Percentiles rank a stretch among this genome's conserved stretches.
These are phyloP conservation scores for Drosophila pachea DNA, from an alignment of 1,140 invertebrate genomes.

Conservation along the genomic window DNA sequence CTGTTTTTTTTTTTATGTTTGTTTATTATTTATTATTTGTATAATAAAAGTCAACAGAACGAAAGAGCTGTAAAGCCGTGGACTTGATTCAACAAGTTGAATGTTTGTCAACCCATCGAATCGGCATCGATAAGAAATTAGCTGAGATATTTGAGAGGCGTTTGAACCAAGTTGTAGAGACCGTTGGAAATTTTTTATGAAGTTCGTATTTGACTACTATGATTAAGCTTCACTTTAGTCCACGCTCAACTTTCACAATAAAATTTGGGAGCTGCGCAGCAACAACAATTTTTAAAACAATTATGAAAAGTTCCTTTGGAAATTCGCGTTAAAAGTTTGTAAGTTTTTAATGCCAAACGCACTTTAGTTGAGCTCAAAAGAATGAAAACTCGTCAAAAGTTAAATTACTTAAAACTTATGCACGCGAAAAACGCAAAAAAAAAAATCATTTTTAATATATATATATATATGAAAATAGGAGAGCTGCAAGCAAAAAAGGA, in stretches of 20 bases:
- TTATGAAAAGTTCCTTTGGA: constrained; percentile 30
- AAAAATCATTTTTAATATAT: no score
- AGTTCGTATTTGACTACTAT: not conserved
- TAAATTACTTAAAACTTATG: constrained; percentile 73
- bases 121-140: no score
- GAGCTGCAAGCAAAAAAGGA: constrained; percentile 33
- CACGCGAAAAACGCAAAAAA: constrained; percentile 4
- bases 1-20: not conserved
- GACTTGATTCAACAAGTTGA: not conserved
- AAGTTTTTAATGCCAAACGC: constrained; percentile 38
- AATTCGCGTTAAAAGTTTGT: constrained; percentile 43
- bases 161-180: no score
- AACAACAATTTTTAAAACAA: constrained; percentile 40
- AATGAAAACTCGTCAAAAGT: constrained; percentile 59
- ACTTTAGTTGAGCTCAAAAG: constrained; percentile 24
- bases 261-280: constrained; percentile 11
- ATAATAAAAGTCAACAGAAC: not conserved
- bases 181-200: no score
- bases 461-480: constrained; percentile 28
- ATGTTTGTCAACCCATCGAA: not conserved
- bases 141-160: no score
- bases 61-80: not conserved
- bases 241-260: constrained; percentile 33
- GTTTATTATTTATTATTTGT: constrained; percentile 2
- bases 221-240: constrained; percentile 32